These are phyloP conservation scores for Volucella zonaria DNA, from an alignment of 2,888 invertebrate species.

Conservation along the genomic window DNA sequence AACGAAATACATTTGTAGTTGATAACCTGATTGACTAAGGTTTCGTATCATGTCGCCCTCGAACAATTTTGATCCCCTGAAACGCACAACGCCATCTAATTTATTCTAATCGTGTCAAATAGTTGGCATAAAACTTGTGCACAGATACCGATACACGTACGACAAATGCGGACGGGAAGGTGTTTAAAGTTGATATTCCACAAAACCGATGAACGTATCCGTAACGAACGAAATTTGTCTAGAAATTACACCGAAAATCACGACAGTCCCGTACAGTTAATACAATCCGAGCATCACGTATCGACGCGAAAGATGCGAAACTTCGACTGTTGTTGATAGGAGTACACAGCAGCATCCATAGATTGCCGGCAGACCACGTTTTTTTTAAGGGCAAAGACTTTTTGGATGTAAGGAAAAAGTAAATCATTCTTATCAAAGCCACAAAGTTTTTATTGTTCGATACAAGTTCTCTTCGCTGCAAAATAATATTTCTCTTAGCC, in stretches of 20 bases:
- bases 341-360: constrained; percentile 55
- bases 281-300: constrained; percentile 40
- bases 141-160: no score
- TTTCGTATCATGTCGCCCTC: neutral
- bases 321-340: constrained; percentile 56
- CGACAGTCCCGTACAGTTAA: constrained; percentile 16
- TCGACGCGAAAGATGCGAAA: constrained; percentile 54
- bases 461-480: constrained; percentile 3
- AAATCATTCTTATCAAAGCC: constrained; percentile 25
- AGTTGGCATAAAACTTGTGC: neutral
- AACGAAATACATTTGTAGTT: constrained; percentile 9
- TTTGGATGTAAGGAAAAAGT: constrained; percentile 33
- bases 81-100: neutral
- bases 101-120: constrained; percentile 19
- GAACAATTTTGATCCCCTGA: neutral
- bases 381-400: constrained; percentile 36
- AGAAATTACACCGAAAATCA: constrained; percentile 12
- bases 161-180: neutral
- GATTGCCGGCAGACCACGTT: constrained; percentile 49
- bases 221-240: constrained; percentile 5
- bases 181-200: constrained; percentile 3
- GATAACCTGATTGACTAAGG: neutral
- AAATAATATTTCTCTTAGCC: neutral
- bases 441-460: constrained; percentile 10
- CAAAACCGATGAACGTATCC: neutral